These are phyloP conservation scores for Pseudanteris insignis DNA, from an alignment of 2,888 invertebrate genomes.

Conservation along the genomic window DNA sequence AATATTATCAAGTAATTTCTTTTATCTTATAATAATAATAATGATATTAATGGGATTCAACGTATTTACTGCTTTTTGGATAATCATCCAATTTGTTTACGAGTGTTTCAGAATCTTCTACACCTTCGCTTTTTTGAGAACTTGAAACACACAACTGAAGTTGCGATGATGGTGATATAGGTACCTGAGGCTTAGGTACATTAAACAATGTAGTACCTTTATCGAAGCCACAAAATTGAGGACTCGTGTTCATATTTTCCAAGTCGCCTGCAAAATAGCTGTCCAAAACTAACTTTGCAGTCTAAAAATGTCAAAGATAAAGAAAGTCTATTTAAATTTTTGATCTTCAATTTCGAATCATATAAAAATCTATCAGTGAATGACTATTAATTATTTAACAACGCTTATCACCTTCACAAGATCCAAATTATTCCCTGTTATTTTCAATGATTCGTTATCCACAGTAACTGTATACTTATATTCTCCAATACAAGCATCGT, in stretches of 20 bases:
- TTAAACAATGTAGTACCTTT: slow-evolving; percentile 54
- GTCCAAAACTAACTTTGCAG: slow-evolving; percentile 86
- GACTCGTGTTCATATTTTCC: slow-evolving; percentile 55
- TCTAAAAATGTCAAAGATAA: slow-evolving; percentile 67
- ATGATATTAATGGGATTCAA: neutral
- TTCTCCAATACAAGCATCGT: slow-evolving; percentile 85
- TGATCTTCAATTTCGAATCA: no score
- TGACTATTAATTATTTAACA: no score
- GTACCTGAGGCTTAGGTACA: slow-evolving; percentile 48
- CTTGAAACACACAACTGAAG: no score
- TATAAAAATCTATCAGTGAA: no score
- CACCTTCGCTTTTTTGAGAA: no score
- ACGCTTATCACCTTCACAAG: slow-evolving; percentile 83
- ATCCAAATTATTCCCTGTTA: slow-evolving; percentile 85
- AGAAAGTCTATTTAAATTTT: slow-evolving; percentile 1
- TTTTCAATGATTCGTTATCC: slow-evolving; percentile 84
- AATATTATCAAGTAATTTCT: no score
- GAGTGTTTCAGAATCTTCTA: no score
- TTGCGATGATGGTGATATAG: slow-evolving; percentile 46
- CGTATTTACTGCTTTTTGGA: no score
- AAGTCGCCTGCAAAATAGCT: slow-evolving; percentile 75
- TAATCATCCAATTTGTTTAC: no score
- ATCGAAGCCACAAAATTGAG: slow-evolving; percentile 62
- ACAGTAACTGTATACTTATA: slow-evolving; percentile 89
- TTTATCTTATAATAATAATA: no score